These are phyloP conservation scores for Megathymus violae DNA, from an alignment of 1,140 invertebrate species.

Conservation along the genomic window DNA sequence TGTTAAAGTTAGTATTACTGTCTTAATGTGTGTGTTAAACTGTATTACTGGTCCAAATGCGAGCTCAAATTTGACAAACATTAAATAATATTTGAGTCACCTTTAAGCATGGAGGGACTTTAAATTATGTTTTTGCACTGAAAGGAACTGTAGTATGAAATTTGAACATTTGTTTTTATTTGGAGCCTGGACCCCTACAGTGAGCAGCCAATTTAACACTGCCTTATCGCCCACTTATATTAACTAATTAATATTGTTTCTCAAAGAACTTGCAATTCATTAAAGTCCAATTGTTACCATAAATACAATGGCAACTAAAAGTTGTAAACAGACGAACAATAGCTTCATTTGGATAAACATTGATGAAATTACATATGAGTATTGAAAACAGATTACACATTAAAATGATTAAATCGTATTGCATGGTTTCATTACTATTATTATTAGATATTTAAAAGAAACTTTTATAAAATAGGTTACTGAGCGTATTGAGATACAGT, in stretches of 20 bases:
- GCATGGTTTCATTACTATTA: not conserved
- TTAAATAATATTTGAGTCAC: too few relatives aligned
- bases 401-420: not conserved
- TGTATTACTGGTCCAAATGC: too few relatives aligned
- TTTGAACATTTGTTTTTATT: too few relatives aligned
- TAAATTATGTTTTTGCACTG: too few relatives aligned
- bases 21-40: too few relatives aligned
- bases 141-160: too few relatives aligned
- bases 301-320: conserved; percentile 1
- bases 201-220: not conserved
- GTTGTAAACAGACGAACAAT: conserved; percentile 1
- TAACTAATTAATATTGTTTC: not conserved
- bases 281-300: not conserved
- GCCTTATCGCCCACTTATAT: not conserved
- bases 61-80: too few relatives aligned
- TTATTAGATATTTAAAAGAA: too few relatives aligned
- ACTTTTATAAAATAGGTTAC: too few relatives aligned
- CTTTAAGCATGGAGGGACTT: too few relatives aligned
- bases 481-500: too few relatives aligned
- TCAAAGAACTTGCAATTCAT: not conserved
- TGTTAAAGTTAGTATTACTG: too few relatives aligned
- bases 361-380: not conserved
- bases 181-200: not conserved
- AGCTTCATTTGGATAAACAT: not conserved
- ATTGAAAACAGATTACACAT: conserved; percentile 19